phyloP scores from a whole-genome alignment of 2,113 vertebrate species.

The Camarhynchus parvulus region DNA sequence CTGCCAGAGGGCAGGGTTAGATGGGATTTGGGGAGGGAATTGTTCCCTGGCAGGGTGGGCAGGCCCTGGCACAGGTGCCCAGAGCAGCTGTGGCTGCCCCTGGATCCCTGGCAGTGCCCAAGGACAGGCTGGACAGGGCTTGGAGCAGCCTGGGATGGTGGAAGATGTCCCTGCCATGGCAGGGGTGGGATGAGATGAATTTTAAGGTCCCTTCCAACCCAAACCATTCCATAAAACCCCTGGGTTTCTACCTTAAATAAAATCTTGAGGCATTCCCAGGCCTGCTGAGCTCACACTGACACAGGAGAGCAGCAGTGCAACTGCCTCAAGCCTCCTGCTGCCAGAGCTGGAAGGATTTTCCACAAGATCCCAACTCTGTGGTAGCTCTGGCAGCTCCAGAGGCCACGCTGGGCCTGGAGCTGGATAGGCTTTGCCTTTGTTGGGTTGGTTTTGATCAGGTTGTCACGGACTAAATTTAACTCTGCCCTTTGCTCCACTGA shows the following conservation, averaged over 20 bases:
- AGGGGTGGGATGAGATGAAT: neutral
- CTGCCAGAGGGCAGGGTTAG: neutral
- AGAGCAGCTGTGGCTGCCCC: neutral
- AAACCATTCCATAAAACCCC: neutral
- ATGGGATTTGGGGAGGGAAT: neutral
- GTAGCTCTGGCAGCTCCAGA: constrained; percentile 39
- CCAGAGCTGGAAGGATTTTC: neutral
- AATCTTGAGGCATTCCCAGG: neutral
- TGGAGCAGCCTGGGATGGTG: accelerated
- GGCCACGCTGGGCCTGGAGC: neutral
- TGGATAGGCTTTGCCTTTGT: neutral
- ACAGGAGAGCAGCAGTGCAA: neutral
- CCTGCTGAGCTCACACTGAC: neutral
- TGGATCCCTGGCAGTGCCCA: neutral
- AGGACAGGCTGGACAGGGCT: accelerated
- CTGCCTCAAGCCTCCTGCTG: neutral
- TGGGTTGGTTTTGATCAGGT: constrained; percentile 25
- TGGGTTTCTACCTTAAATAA: neutral
- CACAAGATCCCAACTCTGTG: constrained; percentile 7
- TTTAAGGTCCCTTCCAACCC: neutral
- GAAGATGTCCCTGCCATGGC: neutral
- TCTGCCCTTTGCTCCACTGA: neutral
- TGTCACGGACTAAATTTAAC: constrained; percentile 50
- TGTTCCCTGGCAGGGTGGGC: too few species aligned
- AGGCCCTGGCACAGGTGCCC: neutral